Conservation (phyloP, 2,888 invertebrate species). For the Notodonta dromedarius region DNA sequence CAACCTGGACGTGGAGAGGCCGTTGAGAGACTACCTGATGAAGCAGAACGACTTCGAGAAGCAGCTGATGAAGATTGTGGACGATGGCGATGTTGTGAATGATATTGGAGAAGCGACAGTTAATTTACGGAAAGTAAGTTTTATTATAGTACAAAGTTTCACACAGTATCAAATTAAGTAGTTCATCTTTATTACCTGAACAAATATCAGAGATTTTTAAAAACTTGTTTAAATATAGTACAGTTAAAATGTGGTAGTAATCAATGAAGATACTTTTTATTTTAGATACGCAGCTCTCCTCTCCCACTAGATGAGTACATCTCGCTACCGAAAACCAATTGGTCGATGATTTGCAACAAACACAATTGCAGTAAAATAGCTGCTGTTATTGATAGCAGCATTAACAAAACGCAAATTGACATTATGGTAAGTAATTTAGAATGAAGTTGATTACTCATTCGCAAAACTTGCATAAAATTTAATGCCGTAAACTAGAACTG, state of each 20-base stretch:
- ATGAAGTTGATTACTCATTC: too few relatives aligned
- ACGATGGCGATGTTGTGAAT: constrained; percentile 36
- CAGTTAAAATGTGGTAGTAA: too few relatives aligned
- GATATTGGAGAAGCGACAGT: constrained; percentile 52
- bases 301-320: constrained; percentile 37
- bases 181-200: too few relatives aligned
- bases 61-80: constrained; percentile 37
- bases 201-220: too few relatives aligned
- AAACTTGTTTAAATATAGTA: too few relatives aligned
- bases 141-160: too few relatives aligned
- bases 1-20: constrained; percentile 50
- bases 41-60: constrained; percentile 31
- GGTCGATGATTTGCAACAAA: constrained; percentile 50
- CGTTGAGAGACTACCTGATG: constrained; percentile 50
- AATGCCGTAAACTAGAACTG: too few relatives aligned
- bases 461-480: too few relatives aligned
- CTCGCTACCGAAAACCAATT: constrained; percentile 18
- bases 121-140: constrained; percentile 63
- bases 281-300: constrained; percentile 42
- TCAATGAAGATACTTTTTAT: not conserved
- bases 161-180: too few relatives aligned
- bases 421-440: constrained; percentile 52
- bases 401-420: constrained; percentile 51
- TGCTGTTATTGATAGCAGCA: constrained; percentile 35
- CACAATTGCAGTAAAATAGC: constrained; percentile 55